Evolutionary conservation across 2,888 invertebrate genomes (phyloP).

Genomic region (Charanyca ferruginea): DNA sequence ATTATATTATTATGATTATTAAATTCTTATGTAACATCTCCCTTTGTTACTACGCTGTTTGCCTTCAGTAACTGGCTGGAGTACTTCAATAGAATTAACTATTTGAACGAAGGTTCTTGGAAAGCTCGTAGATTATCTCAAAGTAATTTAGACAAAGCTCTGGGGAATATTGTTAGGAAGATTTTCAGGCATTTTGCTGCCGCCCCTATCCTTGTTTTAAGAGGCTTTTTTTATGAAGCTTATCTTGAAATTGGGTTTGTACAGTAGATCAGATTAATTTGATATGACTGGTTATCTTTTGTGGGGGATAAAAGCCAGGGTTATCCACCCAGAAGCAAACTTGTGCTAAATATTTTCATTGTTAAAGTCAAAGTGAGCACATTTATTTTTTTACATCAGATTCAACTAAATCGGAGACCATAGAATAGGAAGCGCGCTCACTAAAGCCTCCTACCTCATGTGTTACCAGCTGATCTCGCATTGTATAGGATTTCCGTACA

Average conservation of each 20-base stretch:
- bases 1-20: conserved; percentile 13
- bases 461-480: no score
- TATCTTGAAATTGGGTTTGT: conserved; percentile 11
- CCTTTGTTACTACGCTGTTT: not conserved
- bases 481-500: no score
- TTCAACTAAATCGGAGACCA: no score
- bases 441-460: no score
- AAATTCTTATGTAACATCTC: conserved; percentile 22
- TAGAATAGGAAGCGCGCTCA: no score
- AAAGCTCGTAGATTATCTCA: conserved; percentile 37
- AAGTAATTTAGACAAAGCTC: conserved; percentile 37
- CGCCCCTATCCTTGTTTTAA: not conserved
- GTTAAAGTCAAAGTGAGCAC: not conserved
- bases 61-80: not conserved
- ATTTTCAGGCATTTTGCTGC: conserved; percentile 1
- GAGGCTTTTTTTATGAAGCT: conserved; percentile 23
- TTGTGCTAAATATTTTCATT: not conserved
- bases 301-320: not conserved
- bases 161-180: conserved; percentile 5
- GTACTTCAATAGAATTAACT: conserved; percentile 17
- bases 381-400: no score
- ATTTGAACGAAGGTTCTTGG: conserved; percentile 8
- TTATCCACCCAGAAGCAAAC: not conserved
- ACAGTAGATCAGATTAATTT: conserved; percentile 6
- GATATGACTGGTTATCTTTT: not conserved